Evolutionary conservation across 37 sponge, comb jelly and placozoan genomes (phyloP).

Genomic region (Aplysina aerophoba): DNA sequence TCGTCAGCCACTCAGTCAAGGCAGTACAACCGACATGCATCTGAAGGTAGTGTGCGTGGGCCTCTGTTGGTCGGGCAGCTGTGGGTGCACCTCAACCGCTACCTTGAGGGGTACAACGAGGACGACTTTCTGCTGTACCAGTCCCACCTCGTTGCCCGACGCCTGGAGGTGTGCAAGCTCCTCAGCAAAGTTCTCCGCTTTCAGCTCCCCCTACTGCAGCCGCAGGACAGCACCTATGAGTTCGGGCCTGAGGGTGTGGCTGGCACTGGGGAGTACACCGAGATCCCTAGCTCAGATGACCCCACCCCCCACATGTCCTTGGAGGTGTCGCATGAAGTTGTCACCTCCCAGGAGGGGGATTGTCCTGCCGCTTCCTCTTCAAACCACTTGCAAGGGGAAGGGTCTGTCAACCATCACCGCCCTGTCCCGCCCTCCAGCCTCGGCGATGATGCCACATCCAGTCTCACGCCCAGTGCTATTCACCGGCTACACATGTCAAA

Average conservation of each 20-base stretch:
- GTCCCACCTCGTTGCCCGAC: not conserved
- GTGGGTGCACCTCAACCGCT: not conserved
- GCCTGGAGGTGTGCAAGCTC: not conserved
- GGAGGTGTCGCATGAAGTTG: not conserved
- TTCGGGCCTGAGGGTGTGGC: not conserved
- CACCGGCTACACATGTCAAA: too few species aligned
- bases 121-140: not conserved
- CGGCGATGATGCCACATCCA: too few species aligned
- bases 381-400: too few species aligned
- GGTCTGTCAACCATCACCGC: too few species aligned
- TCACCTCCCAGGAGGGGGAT: too few species aligned
- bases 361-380: too few species aligned
- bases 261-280: not conserved
- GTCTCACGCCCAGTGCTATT: too few species aligned
- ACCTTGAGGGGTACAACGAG: not conserved
- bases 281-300: slow-evolving; percentile 2
- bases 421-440: too few species aligned
- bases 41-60: not conserved
- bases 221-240: not conserved
- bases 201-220: not conserved
- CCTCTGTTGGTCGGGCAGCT: not conserved
- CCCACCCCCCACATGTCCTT: slow-evolving; percentile 3
- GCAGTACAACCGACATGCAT: not conserved
- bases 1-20: not conserved
- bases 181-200: not conserved